Conservation (phyloP, 2,888 invertebrate species). For the Himalopsyche japonica region DNA sequence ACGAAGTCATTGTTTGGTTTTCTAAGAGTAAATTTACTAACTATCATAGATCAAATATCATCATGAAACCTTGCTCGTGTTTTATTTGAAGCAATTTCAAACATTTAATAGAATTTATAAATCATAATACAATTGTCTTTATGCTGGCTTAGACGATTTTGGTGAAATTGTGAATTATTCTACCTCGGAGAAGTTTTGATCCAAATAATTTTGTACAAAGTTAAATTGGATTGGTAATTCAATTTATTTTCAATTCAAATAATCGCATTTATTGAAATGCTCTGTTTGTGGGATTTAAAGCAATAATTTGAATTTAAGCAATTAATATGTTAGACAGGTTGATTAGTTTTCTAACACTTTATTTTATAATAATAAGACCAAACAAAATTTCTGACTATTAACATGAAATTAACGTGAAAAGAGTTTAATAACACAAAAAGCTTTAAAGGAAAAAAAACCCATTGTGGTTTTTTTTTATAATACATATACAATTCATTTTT, state of each 20-base stretch:
- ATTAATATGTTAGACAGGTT: not conserved
- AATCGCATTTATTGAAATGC: not conserved
- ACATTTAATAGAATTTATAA: not conserved
- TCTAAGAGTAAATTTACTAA: too few relatives aligned
- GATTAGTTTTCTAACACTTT: not conserved
- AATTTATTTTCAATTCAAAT: not conserved
- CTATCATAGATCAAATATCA: too few relatives aligned
- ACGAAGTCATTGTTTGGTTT: too few relatives aligned
- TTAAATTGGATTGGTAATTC: not conserved
- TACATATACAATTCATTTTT: too few relatives aligned
- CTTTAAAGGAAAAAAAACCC: too few relatives aligned
- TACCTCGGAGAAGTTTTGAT: not conserved
- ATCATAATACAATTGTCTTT: not conserved
- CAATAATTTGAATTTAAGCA: not conserved
- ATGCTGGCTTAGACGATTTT: not conserved
- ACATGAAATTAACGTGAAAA: too few relatives aligned
- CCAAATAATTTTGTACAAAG: not conserved
- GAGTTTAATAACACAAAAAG: too few relatives aligned
- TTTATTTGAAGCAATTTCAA: not conserved
- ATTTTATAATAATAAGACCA: not conserved
- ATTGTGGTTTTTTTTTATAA: too few relatives aligned
- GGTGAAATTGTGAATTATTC: not conserved
- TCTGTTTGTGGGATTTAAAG: not conserved
- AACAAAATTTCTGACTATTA: too few relatives aligned
- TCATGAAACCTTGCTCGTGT: not conserved